Conservation (phyloP, 2,888 invertebrate species). For the Eupithecia vulgata region DNA sequence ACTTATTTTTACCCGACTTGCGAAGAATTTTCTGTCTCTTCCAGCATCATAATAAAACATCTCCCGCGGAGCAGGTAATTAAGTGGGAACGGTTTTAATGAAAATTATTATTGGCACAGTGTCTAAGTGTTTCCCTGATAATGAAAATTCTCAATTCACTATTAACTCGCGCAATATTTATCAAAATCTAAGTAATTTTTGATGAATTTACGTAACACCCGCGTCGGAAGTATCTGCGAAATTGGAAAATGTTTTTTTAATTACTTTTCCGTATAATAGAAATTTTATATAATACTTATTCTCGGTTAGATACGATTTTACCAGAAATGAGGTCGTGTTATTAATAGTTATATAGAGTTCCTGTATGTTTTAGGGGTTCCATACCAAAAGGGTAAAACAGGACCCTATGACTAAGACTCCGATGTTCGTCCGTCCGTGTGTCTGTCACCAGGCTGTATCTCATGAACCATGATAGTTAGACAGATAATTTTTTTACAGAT, state of each 20-base stretch:
- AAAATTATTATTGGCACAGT: constrained; percentile 46
- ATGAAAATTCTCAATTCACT: constrained; percentile 29
- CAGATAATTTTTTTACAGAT: no score
- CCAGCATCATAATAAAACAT: constrained; percentile 20
- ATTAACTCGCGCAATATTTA: constrained; percentile 19
- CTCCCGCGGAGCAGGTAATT: constrained; percentile 45
- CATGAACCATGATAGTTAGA: no score
- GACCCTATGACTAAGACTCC: no score
- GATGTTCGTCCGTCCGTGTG: no score
- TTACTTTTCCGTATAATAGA: neutral
- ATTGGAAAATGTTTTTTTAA: neutral
- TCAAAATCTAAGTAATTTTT: neutral
- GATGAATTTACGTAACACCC: neutral
- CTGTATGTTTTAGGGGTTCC: no score
- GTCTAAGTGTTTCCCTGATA: constrained; percentile 31
- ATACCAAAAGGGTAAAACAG: no score
- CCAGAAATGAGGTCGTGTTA: no score
- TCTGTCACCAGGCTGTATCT: no score
- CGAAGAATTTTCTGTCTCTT: constrained; percentile 20
- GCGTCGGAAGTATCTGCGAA: neutral
- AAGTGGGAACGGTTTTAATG: constrained; percentile 46
- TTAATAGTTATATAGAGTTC: no score
- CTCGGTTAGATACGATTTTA: neutral
- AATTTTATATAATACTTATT: neutral
- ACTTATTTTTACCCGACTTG: neutral